phyloP scores from a whole-genome alignment of 1,140 invertebrate species.

The Lethocerus indicus region DNA sequence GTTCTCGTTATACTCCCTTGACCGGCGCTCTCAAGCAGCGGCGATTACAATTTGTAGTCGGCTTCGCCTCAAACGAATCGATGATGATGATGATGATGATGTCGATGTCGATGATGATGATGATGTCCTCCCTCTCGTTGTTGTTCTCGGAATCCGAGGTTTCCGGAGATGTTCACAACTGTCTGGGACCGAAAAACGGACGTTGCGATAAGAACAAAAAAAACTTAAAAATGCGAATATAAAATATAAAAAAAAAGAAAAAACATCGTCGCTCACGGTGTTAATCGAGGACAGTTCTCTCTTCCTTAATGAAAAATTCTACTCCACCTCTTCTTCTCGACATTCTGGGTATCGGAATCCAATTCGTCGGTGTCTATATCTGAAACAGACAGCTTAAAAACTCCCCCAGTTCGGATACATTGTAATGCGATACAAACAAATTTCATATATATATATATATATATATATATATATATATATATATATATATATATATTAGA shows the following conservation, averaged over 20 bases:
- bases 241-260: neutral
- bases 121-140: neutral
- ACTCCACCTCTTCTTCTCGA: constrained; percentile 90
- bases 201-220: neutral
- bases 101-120: neutral
- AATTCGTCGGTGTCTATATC: constrained; percentile 85
- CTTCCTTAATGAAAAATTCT: constrained; percentile 96
- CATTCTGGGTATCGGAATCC: constrained; percentile 65
- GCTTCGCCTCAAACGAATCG: too few species aligned
- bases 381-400: constrained; percentile 29
- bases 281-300: constrained; percentile 59
- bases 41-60: too few species aligned
- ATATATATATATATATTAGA: neutral
- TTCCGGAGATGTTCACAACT: neutral
- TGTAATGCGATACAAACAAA: neutral
- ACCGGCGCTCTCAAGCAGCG: too few species aligned
- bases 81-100: neutral
- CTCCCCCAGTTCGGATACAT: neutral
- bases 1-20: too few species aligned
- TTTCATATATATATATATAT: neutral
- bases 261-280: neutral
- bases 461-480: neutral
- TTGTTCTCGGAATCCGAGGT: neutral
- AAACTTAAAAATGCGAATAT: neutral
- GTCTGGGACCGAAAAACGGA: neutral